phyloP scores from a whole-genome alignment of 2,113 vertebrate species.

The Anoura caudifer region DNA sequence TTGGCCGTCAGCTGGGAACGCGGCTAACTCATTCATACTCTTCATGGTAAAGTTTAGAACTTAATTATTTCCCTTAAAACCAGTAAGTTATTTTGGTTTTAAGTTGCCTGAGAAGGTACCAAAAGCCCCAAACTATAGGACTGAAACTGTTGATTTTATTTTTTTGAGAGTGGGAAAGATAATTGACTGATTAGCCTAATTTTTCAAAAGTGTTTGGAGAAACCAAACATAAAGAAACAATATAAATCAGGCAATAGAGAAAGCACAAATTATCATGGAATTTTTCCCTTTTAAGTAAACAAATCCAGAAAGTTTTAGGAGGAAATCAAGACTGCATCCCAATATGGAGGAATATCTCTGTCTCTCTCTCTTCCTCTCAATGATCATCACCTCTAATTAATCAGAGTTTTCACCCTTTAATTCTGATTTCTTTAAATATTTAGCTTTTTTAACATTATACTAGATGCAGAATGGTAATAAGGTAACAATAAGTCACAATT shows the following conservation, averaged over 20 bases:
- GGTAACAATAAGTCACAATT: background rate
- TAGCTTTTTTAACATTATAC: background rate
- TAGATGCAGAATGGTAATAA: background rate
- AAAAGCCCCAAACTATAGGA: background rate
- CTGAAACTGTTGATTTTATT: background rate
- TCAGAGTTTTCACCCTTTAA: background rate
- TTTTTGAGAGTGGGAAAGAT: background rate
- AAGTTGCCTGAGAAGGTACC: background rate
- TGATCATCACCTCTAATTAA: background rate
- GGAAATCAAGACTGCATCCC: background rate
- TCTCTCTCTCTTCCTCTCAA: too few species aligned
- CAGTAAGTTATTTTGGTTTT: background rate
- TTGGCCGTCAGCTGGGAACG: constrained; percentile 13
- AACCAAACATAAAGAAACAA: background rate
- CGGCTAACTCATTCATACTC: background rate
- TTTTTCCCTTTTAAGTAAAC: background rate
- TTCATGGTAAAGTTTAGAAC: background rate
- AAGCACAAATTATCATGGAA: background rate
- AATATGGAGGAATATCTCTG: background rate
- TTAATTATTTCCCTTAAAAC: background rate
- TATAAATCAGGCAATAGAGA: background rate
- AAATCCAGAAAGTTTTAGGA: background rate
- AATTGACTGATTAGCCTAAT: background rate
- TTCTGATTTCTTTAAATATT: background rate
- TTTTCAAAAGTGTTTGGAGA: constrained; percentile 31